Conservation (phyloP, 2,113 vertebrate species). For the Nothocercus julius region DNA sequence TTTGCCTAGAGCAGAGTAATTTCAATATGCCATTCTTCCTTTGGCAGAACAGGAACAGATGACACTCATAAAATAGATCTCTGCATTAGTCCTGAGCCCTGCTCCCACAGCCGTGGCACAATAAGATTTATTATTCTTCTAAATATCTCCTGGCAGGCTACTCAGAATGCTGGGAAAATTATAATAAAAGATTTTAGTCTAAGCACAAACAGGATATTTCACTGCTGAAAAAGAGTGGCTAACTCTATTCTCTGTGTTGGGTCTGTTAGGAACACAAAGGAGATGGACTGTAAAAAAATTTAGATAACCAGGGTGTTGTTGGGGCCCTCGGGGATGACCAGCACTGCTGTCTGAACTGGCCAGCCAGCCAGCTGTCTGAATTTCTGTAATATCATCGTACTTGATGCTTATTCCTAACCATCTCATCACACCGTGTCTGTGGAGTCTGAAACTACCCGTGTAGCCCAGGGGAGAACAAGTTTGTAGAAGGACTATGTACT, state of each 20-base stretch:
- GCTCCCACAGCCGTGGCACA: constrained; percentile 28
- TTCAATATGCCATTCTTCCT: constrained; percentile 60
- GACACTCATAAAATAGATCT: constrained; percentile 55
- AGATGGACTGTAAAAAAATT: not conserved
- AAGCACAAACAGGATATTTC: not conserved
- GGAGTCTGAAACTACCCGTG: not conserved
- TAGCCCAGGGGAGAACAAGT: not conserved
- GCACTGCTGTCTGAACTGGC: not conserved
- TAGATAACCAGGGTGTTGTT: not conserved
- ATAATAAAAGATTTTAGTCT: constrained; percentile 1
- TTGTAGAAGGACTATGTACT: not conserved
- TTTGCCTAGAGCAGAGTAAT: constrained; percentile 63
- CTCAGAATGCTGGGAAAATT: constrained; percentile 28
- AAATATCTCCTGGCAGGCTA: constrained; percentile 47
- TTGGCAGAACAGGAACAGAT: constrained; percentile 54
- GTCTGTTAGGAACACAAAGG: not conserved
- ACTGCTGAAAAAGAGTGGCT: not conserved
- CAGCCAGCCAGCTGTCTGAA: not conserved
- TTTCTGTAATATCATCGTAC: not conserved
- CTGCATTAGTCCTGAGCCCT: constrained; percentile 43
- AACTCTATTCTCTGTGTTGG: not conserved
- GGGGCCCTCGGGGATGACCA: not conserved
- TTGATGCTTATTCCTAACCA: not conserved
- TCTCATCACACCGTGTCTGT: not conserved
- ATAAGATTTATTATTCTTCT: constrained; percentile 44